Base-by-base conservation (phyloP, 2,888 invertebrate genomes). In the Pyrocoelia pectoralis region DNA sequence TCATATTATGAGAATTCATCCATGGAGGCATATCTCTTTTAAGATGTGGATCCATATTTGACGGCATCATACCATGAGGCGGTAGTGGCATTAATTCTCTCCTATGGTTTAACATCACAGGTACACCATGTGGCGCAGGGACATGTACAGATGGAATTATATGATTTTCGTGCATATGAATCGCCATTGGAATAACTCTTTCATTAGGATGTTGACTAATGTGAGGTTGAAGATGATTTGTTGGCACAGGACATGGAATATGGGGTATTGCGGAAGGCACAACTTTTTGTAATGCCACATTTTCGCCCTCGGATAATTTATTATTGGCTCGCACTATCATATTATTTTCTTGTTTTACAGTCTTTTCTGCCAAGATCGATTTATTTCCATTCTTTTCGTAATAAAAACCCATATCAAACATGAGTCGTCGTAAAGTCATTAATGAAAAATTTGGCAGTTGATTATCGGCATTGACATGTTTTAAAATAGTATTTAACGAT, bases 371-470 rank as follows among this genome's bases (percentile, higher is more conserved):
- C 55, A 81, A 69, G 52, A 79, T 67, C n/a, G 77, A 75, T 67
- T 81, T 81, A 61, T 76, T 79, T 2, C 79, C 79, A 65, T 72
- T 73, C 62, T 77, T 78, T 60, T 79, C 79, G 68, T 80, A 81
- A 63, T 72, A 76, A 71, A 80, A 81, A 4, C 81, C 80, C 80
- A 81, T 81, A 69, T 81, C 81, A 64, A 77, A 78, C 65, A 81
- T 69, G 24, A 81, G 66, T 52, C 81, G 71, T 15, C 80, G 66
- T 13, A 81, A 65, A 0, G 80, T 81, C 80, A 80, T 80, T n/a
- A 80, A 60, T 2, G 79, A 79, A 72, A 81, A 81, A 62, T 76
- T 78, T 49, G 81, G 80, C 65, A 80, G 66, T 17, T 73, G 69
- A 13, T 68, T 66, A 66, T 77, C 72, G 1, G 63, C 68, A 66